Conservation (phyloP, 2,113 vertebrate species). For the Equus przewalskii region DNA sequence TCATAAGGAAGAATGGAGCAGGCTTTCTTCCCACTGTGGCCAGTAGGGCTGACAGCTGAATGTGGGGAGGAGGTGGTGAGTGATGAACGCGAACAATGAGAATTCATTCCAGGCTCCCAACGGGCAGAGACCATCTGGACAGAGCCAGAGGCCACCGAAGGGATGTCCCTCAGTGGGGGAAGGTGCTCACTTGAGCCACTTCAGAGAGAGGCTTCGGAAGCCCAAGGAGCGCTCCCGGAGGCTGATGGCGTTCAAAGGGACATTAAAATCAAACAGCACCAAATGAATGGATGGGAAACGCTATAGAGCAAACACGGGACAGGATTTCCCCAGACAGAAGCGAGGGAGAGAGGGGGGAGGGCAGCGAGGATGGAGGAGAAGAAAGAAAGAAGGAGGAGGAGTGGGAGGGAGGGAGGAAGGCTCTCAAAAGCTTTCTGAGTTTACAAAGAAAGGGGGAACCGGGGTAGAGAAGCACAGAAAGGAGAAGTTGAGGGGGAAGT, state of each 20-base stretch:
- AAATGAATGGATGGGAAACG: neutral
- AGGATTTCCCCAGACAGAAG: neutral
- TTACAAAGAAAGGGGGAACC: neutral
- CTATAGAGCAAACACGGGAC: fast-evolving
- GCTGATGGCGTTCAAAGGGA: neutral
- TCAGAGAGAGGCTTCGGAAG: neutral
- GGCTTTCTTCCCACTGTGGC: conserved; percentile 32
- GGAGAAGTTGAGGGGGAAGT: neutral
- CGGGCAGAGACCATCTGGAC: conserved; percentile 72
- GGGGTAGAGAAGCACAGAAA: neutral
- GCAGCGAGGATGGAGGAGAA: neutral
- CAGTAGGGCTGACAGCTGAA: conserved; percentile 50
- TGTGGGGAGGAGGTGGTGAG: neutral
- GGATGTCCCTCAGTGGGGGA: fast-evolving
- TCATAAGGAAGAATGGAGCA: neutral
- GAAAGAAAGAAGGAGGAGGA: neutral
- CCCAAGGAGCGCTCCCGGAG: neutral
- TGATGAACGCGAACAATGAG: neutral
- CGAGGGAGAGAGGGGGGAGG: neutral
- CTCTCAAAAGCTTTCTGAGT: neutral
- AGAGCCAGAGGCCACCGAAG: conserved; percentile 27
- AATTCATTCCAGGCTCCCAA: conserved; percentile 30
- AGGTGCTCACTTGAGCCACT: neutral
- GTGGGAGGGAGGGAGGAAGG: neutral
- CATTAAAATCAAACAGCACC: fast-evolving